Evolutionary conservation across 1,140 invertebrate species (phyloP).

Genomic region (Caerostris darwini): DNA sequence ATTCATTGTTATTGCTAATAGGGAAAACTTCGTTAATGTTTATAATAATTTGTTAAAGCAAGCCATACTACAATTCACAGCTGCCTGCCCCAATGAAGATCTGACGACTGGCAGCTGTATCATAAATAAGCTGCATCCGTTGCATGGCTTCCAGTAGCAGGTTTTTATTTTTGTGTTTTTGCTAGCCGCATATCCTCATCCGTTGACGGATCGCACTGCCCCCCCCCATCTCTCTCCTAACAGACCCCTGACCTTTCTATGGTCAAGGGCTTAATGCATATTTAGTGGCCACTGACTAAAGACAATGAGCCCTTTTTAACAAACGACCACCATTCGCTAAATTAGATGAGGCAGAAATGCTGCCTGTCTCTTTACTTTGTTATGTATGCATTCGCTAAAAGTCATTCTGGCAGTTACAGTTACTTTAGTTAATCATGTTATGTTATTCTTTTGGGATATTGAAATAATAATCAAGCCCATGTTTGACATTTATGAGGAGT

Average conservation of each 20-base stretch:
- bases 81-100: neutral
- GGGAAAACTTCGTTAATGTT: too few species aligned
- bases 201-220: neutral
- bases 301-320: constrained; percentile 18
- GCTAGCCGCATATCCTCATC: neutral
- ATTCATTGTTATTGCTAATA: too few species aligned
- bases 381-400: neutral
- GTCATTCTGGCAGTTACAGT: neutral
- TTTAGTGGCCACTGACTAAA: constrained; percentile 2
- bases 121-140: neutral
- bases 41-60: too few species aligned
- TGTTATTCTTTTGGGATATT: neutral
- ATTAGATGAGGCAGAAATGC: constrained; percentile 7
- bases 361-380: neutral
- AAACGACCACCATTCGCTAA: neutral
- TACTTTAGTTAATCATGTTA: neutral
- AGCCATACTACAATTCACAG: neutral
- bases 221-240: neutral
- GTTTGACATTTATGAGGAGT: neutral
- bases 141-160: neutral
- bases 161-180: neutral
- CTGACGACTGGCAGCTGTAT: neutral
- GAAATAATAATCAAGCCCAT: neutral
- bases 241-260: constrained; percentile 13
- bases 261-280: constrained; percentile 26